phyloP scores from a whole-genome alignment of 1,140 invertebrate genomes.

The Saccostrea cuccullata region DNA sequence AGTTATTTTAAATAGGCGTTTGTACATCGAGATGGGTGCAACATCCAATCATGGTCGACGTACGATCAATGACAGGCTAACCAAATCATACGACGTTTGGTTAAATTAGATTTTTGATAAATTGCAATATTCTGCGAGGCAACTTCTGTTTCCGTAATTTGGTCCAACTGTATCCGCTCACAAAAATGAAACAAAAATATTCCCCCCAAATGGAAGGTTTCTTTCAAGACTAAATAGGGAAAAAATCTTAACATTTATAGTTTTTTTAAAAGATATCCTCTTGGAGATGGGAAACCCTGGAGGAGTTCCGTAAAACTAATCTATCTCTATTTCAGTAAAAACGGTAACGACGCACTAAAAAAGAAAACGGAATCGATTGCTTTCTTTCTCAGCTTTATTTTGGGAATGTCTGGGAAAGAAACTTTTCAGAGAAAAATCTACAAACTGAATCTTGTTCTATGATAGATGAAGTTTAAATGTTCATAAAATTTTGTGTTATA shows the following conservation, averaged over 20 bases:
- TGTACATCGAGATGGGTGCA: slow-evolving; percentile 22
- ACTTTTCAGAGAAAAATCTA: not conserved
- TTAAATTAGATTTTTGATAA: slow-evolving; percentile 32
- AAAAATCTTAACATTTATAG: not conserved
- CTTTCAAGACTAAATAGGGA: not conserved
- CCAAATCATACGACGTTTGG: slow-evolving; percentile 12
- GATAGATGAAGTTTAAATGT: no score
- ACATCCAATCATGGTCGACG: not conserved
- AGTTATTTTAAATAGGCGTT: slow-evolving; percentile 28
- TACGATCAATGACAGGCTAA: slow-evolving; percentile 9
- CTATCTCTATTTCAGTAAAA: not conserved
- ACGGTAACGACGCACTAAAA: not conserved
- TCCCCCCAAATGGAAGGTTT: not conserved
- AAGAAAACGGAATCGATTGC: not conserved
- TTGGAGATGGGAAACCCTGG: not conserved
- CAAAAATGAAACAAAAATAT: slow-evolving; percentile 7
- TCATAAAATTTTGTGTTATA: no score
- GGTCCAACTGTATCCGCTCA: not conserved
- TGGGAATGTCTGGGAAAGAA: not conserved
- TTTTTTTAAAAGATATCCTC: not conserved
- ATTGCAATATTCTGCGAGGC: slow-evolving; percentile 15
- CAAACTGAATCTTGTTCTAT: no score
- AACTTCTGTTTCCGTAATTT: not conserved
- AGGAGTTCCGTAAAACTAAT: not conserved
- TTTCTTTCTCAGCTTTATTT: not conserved